Percentiles rank a stretch among this genome's conserved stretches.
These are phyloP conservation scores for Parnassius glacialis DNA, from an alignment of 2,888 invertebrate species.

Conservation along the genomic window DNA sequence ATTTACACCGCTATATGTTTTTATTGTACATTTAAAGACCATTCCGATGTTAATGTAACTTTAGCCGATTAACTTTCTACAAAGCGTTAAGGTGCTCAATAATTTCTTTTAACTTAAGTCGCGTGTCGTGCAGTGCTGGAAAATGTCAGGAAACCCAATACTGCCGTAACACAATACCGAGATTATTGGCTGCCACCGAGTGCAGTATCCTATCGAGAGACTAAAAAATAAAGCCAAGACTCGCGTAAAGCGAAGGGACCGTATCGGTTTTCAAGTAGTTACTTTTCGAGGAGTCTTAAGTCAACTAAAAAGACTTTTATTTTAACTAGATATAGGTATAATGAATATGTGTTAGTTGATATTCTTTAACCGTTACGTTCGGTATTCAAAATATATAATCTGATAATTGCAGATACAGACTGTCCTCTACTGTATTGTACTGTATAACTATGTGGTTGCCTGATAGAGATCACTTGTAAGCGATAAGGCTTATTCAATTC, in stretches of 20 bases:
- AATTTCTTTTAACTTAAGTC: conserved; percentile 25
- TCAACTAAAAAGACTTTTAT: not conserved
- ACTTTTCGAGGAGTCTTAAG: not conserved
- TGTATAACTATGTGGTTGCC: too few relatives aligned
- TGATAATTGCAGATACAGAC: too few relatives aligned
- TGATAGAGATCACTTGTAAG: too few relatives aligned
- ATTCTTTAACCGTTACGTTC: too few relatives aligned
- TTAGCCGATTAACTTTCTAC: conserved; percentile 21
- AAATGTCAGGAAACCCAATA: conserved; percentile 42
- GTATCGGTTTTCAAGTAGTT: conserved; percentile 25
- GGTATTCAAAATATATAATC: too few relatives aligned
- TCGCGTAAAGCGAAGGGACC: conserved; percentile 6
- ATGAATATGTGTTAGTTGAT: too few relatives aligned
- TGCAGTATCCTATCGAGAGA: conserved; percentile 21
- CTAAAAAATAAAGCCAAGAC: conserved; percentile 20
- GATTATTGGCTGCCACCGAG: conserved; percentile 41
- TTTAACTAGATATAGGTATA: not conserved
- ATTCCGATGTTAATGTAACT: conserved; percentile 1
- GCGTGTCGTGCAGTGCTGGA: conserved; percentile 30
- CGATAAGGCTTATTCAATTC: too few relatives aligned
- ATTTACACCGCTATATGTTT: too few relatives aligned
- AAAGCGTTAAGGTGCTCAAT: conserved; percentile 5
- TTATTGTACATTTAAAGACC: too few relatives aligned
- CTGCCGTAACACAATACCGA: conserved; percentile 43
- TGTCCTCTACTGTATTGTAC: too few relatives aligned